Conservation (phyloP, 2,888 invertebrate species). For the Gastrophysa polygoni region DNA sequence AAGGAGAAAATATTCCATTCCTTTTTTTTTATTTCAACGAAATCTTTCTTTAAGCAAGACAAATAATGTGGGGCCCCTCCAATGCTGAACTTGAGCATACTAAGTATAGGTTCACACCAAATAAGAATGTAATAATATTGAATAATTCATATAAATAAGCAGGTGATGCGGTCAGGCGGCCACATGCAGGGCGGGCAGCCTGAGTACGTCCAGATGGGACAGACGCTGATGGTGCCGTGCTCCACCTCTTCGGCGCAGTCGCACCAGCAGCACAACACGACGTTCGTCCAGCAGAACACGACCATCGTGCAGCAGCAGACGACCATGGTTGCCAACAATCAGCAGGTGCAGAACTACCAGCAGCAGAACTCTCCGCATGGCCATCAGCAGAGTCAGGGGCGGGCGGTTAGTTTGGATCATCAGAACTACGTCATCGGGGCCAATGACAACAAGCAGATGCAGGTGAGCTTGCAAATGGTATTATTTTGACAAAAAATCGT, state of each 20-base stretch:
- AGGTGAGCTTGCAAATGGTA: too few relatives aligned
- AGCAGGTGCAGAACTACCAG: slow-evolving; percentile 58
- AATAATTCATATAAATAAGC: too few relatives aligned
- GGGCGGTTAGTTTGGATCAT: slow-evolving; percentile 63
- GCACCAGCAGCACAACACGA: slow-evolving; percentile 68
- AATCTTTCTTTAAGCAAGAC: too few relatives aligned
- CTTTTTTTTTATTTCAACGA: too few relatives aligned
- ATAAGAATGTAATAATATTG: too few relatives aligned
- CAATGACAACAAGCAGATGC: slow-evolving; percentile 54
- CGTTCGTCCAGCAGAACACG: slow-evolving; percentile 84
- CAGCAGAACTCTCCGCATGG: slow-evolving; percentile 33
- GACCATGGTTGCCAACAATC: slow-evolving; percentile 76
- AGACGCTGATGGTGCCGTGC: slow-evolving; percentile 74
- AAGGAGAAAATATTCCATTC: too few relatives aligned
- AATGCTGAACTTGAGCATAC: too few relatives aligned
- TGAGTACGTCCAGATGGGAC: slow-evolving; percentile 75
- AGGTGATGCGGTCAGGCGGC: slow-evolving; percentile 59
- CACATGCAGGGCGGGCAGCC: slow-evolving; percentile 61
- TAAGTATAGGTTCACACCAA: too few relatives aligned
- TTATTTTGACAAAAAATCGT: too few relatives aligned
- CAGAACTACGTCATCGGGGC: slow-evolving; percentile 63
- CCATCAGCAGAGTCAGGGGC: slow-evolving; percentile 41
- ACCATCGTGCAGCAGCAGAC: slow-evolving; percentile 85
- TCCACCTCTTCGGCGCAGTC: too few relatives aligned
- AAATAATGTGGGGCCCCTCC: too few relatives aligned